A percentile compares a stretch with the other conserved stretches of the same genome.
phyloP scores from a whole-genome alignment of 2,888 invertebrate species.

The Callinectes sapidus region DNA sequence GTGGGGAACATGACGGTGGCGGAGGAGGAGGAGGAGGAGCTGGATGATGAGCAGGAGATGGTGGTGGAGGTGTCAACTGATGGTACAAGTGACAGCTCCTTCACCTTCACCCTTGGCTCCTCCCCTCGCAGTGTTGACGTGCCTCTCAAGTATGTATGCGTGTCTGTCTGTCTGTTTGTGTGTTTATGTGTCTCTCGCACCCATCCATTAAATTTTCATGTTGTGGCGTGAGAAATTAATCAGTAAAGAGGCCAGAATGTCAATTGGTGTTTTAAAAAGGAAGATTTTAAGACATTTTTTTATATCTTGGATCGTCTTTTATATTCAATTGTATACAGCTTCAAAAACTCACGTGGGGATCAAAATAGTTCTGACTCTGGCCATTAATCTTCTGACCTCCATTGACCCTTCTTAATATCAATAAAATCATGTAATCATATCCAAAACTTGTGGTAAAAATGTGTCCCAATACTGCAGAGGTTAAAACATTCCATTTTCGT shows the following conservation, averaged over 20 bases:
- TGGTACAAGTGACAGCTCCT: slow-evolving; percentile 28
- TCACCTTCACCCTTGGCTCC: slow-evolving; percentile 34
- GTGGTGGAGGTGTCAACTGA: slow-evolving; percentile 45
- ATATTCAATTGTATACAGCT: too few relatives aligned
- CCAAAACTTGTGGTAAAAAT: too few relatives aligned
- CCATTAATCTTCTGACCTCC: too few relatives aligned
- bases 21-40: slow-evolving; percentile 43
- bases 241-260: not conserved
- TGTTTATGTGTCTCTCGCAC: not conserved
- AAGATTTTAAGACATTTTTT: not conserved
- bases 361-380: too few relatives aligned
- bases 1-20: slow-evolving; percentile 30
- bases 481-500: too few relatives aligned
- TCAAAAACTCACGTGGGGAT: too few relatives aligned
- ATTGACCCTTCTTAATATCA: too few relatives aligned
- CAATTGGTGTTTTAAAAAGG: too few relatives aligned
- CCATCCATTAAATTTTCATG: not conserved
- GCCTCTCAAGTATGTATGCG: not conserved
- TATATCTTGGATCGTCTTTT: not conserved
- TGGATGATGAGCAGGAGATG: not conserved
- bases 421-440: too few relatives aligned
- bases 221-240: not conserved
- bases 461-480: too few relatives aligned
- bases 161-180: not conserved
- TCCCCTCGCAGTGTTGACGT: not conserved